Base-by-base conservation (phyloP, 2,888 invertebrate genomes). In the Icerya purchasi region DNA sequence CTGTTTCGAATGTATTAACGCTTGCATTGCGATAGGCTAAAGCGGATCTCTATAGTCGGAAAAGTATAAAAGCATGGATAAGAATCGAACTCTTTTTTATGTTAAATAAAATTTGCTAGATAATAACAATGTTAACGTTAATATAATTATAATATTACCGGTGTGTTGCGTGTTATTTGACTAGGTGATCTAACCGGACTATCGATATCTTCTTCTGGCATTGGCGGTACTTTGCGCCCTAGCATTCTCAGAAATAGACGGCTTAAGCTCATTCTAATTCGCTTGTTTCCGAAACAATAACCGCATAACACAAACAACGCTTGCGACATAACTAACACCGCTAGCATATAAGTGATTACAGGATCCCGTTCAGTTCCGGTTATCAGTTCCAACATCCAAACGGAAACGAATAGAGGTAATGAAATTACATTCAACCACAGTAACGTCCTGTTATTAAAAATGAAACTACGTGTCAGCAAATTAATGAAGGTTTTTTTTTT, bases 401-500 rank as follows among this genome's bases (percentile, higher is more conserved):
- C 82, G 18, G 83, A 80, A 25, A 86, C 86, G 66, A 90, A 75
- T 50, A 94, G 74, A 0, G 92, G 92, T 49, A 91, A 72, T 53
- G 91, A 84, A 8, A 89, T 80, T 2, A 93, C 84, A 56, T 90
- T 89, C 50, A 91, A 79, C 78, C 88, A 89, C 20, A 94, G 75
- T 1, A 93, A 73, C 57, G 90, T 61, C 56, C 63, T 61, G 57
- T n/a, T 52, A 50, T n/a, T n/a, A n/a, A n/a, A 36, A 52, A 55
- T 60, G 25, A 23, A 52, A 23, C 24, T 54, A 8, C 50, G 36
- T 49, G 2, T 54, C 10, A 22, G 22, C 21, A 24, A 50, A 25
- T 56, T 56, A n/a, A 18, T 56, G 25, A 2, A 23, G 54, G 20
- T n/a, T 53, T 22, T 24, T 23, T n/a, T n/a, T n/a, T n/a, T n/a